A percentile compares a stretch with the other conserved stretches of the same genome.
phyloP scores from a whole-genome alignment of 30 jellyfish, hydroid and myxozoan species.

The Hydractinia echinata region DNA sequence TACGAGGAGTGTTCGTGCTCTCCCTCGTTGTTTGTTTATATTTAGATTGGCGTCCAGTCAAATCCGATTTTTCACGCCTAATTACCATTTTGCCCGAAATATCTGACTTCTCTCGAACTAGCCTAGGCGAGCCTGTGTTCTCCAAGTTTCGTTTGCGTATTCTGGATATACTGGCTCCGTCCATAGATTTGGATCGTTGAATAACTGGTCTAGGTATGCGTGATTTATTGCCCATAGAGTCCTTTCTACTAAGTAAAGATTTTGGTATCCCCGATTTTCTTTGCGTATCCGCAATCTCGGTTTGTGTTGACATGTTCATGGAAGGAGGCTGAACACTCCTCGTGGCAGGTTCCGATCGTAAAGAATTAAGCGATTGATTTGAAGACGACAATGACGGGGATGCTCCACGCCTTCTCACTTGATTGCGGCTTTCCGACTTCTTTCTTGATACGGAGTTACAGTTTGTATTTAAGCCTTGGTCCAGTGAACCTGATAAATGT shows the following conservation, averaged over 20 bases:
- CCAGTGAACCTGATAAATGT: constrained; percentile 7
- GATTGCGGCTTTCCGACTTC: not conserved
- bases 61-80: constrained; percentile 8
- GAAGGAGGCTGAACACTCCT: not conserved
- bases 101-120: constrained; percentile 32
- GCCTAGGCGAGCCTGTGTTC: not conserved
- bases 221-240: not conserved
- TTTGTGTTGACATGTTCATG: constrained; percentile 19
- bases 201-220: constrained; percentile 29
- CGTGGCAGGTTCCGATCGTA: not conserved
- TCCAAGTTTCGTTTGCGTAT: not conserved
- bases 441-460: not conserved
- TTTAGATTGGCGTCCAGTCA: constrained; percentile 8
- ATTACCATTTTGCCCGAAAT: not conserved
- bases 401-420: not conserved
- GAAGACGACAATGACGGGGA: not conserved
- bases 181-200: constrained; percentile 26
- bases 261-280: constrained; percentile 2
- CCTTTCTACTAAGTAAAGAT: not conserved
- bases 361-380: not conserved
- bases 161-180: not conserved
- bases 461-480: constrained; percentile 10
- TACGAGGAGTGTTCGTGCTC: too few species aligned
- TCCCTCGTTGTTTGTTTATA: not conserved
- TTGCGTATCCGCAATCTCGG: not conserved